Percentiles rank a stretch among this genome's conserved stretches.
These are phyloP conservation scores for Physocephala rufipes DNA, from an alignment of 2,888 invertebrate species.

Conservation along the genomic window DNA sequence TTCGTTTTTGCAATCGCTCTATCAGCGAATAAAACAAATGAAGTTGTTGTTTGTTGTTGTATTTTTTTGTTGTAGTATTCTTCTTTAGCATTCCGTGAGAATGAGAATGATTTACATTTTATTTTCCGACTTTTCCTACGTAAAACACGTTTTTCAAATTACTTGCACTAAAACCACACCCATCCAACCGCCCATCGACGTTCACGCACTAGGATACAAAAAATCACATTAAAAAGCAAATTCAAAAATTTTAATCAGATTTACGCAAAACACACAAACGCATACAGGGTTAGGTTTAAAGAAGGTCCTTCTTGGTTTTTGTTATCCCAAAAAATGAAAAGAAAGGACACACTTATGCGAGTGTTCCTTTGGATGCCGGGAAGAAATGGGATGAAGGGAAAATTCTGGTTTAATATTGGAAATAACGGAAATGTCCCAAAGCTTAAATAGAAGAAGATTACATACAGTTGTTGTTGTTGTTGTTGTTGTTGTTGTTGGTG, in stretches of 20 bases:
- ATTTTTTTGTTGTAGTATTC: no score
- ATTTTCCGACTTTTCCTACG: slow-evolving; percentile 5
- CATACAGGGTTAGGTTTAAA: neutral
- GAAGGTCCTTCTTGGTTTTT: slow-evolving; percentile 1
- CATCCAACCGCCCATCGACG: slow-evolving; percentile 6
- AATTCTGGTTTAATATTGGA: slow-evolving; percentile 56
- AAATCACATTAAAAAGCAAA: slow-evolving; percentile 65
- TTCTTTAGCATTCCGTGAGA: neutral
- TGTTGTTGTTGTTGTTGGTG: no score
- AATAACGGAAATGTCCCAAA: slow-evolving; percentile 50
- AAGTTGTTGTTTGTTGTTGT: no score
- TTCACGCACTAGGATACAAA: slow-evolving; percentile 41
- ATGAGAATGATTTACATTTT: slow-evolving; percentile 20
- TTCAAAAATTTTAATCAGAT: slow-evolving; percentile 65
- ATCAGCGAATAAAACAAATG: neutral
- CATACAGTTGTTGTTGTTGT: no score
- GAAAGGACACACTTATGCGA: slow-evolving; percentile 17
- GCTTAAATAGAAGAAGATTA: slow-evolving; percentile 45
- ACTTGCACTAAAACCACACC: slow-evolving; percentile 14
- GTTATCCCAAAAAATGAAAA: slow-evolving; percentile 28
- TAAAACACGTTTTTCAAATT: slow-evolving; percentile 27
- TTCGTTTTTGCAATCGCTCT: neutral
- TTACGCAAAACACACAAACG: slow-evolving; percentile 50
- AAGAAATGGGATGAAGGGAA: slow-evolving; percentile 41
- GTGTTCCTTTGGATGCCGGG: neutral